Base-by-base conservation (phyloP, 1,140 invertebrate genomes). In the Mylabris phalerata region DNA sequence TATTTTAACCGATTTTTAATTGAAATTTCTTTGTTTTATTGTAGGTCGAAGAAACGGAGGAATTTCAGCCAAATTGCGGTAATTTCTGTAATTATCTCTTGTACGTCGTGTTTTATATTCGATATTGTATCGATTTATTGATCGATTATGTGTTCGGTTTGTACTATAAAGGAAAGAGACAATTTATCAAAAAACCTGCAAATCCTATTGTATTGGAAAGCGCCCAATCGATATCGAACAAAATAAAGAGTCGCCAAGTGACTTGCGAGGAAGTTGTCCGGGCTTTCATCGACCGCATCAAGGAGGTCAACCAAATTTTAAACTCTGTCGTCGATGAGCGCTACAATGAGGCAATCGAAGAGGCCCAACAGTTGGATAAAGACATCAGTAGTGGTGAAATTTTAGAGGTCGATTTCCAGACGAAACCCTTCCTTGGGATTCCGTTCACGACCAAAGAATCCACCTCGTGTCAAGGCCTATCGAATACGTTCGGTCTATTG, bases 261-360 rank as follows among this genome's bases (percentile, higher is more conserved):
- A 83, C 79, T 43, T 82, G 82, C 9, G 86, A 86, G 71, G 79
- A 85, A 62, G 81, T 94, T 9, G 87, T 94, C 0, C 78, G 75
- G 62, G 78, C 84, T 4, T 89, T 85, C 66, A 88, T 92, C 55
- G 81, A 87, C 32, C 78, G 92, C 64, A 92, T 93, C 46, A 83
- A 86, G 67, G 80, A 86, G 74, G 85, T 93, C 0, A 92, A 95
- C 73, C 77, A 77, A 7, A 75, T 88, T 19, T 67, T 94, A 38
- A 95, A 95, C 77, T 85, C 89, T 26, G 79, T 95, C 1, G 88
- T 92, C 0, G 89, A 92, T 67, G 80, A 89, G 65, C 71, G 90
- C 69, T 90, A 83, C 70, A 79, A 84, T 9, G 83, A 82, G 25
- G 92, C 92, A 1, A 70, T 94, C 5, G 73, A 84, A 60, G 88